Percentiles rank a stretch among this genome's conserved stretches.
Conservation (phyloP, 2,797 vertebrate species). For the Momotus momota region DNA sequence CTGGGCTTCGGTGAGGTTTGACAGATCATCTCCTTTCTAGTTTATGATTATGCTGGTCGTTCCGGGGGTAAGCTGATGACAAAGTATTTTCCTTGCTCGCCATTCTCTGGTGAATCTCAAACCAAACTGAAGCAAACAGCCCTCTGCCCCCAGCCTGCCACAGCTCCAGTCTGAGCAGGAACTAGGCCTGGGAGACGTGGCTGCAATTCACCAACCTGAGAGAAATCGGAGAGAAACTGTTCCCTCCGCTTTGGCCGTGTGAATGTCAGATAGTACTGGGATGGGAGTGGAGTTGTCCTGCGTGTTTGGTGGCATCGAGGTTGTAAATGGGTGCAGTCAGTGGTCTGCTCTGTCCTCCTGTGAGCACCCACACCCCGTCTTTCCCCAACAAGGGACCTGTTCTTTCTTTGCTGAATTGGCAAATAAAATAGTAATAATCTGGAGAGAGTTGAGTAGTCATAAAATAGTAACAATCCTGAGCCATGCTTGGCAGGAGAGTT, state of each 20-base stretch:
- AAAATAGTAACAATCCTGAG: not conserved
- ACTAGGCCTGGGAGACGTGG: not conserved
- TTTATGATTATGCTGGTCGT: not conserved
- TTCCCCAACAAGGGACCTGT: not conserved
- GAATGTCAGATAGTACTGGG: not conserved
- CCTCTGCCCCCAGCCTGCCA: not conserved
- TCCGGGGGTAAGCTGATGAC: not conserved
- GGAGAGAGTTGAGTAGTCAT: not conserved
- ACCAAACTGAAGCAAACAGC: not conserved
- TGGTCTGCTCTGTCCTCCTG: not conserved
- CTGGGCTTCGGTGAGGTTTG: not conserved
- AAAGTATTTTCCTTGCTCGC: not conserved
- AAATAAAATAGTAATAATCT: not conserved
- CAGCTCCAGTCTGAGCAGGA: not conserved
- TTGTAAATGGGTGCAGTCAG: not conserved
- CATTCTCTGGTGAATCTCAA: not conserved
- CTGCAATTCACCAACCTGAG: not conserved
- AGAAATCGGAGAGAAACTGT: not conserved
- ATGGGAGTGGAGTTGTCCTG: not conserved
- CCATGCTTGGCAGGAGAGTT: not conserved
- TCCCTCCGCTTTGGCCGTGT: not conserved
- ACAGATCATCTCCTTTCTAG: not conserved
- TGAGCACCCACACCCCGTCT: not conserved
- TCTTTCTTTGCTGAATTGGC: not conserved
- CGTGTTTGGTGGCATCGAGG: not conserved